These are phyloP conservation scores for Archips xylosteana DNA, from an alignment of 2,888 invertebrate genomes.

Conservation along the genomic window DNA sequence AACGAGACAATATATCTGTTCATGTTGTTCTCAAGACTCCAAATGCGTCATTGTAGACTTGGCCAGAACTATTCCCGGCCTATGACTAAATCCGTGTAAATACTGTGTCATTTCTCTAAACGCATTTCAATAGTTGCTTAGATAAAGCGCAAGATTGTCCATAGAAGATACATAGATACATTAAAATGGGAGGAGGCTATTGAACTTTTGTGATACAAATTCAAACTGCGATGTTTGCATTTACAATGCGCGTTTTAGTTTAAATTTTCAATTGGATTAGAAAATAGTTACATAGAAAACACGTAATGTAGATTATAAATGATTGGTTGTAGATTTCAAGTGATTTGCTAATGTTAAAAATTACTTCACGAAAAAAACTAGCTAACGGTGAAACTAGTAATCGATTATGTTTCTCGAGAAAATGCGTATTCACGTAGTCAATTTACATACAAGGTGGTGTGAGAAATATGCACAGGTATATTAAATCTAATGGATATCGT, in stretches of 20 bases:
- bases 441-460: constrained; percentile 35
- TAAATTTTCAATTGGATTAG: not conserved
- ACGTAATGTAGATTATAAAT: not conserved
- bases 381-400: constrained; percentile 17
- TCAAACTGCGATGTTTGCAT: not conserved
- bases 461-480: constrained; percentile 37
- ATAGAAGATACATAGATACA: constrained; percentile 1
- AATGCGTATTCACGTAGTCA: constrained; percentile 20
- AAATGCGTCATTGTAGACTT: constrained; percentile 30
- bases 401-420: constrained; percentile 30
- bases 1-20: not conserved
- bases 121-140: constrained; percentile 30
- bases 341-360: not conserved
- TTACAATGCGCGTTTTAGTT: constrained; percentile 7
- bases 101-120: constrained; percentile 16
- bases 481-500: constrained; percentile 38
- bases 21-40: constrained; percentile 18
- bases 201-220: constrained; percentile 12
- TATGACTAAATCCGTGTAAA: constrained; percentile 37
- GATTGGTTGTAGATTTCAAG: not conserved
- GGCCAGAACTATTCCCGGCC: constrained; percentile 36
- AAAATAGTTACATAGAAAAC: not conserved
- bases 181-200: constrained; percentile 20
- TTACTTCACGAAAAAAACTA: constrained; percentile 11
- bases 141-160: constrained; percentile 24